Evolutionary conservation across 2,113 vertebrate species (phyloP).

Genomic region (Orthonyx spaldingii): DNA sequence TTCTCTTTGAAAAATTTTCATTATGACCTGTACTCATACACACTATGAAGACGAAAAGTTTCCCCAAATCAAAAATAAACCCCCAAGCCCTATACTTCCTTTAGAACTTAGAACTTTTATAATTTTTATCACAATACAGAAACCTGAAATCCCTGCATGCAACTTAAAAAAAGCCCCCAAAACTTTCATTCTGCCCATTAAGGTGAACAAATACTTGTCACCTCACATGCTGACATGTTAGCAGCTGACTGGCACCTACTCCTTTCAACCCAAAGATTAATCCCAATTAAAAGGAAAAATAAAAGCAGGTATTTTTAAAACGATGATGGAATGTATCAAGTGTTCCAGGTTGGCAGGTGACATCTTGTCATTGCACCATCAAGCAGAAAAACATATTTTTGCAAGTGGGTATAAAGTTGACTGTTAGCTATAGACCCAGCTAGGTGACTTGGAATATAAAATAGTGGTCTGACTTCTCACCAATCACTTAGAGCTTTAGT

Average conservation of each 20-base stretch:
- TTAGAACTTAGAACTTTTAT: conserved; percentile 31
- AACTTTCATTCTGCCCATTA: background rate
- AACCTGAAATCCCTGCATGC: conserved; percentile 55
- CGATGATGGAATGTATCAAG: conserved; percentile 65
- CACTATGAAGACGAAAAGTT: conserved; percentile 16
- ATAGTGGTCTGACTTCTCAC: conserved; percentile 5
- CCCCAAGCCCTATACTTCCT: conserved; percentile 25
- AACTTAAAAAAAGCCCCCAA: background rate
- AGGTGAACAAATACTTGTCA: background rate
- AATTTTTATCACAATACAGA: conserved; percentile 30
- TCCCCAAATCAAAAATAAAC: conserved; percentile 8
- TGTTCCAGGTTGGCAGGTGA: conserved; percentile 62
- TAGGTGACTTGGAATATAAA: conserved; percentile 52
- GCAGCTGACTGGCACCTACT: background rate
- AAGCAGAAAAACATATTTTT: conserved; percentile 44
- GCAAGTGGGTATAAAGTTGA: conserved; percentile 24
- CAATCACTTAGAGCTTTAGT: background rate
- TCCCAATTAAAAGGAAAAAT: background rate
- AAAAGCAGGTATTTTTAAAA: background rate
- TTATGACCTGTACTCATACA: conserved; percentile 11
- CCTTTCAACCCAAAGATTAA: background rate
- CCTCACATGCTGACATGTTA: conserved; percentile 3
- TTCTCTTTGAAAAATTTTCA: background rate
- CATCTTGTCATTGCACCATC: conserved; percentile 65
- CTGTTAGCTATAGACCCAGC: conserved; percentile 8